These are phyloP conservation scores for Lithobates sylvaticus DNA, from an alignment of 2,797 vertebrate species.

Conservation along the genomic window DNA sequence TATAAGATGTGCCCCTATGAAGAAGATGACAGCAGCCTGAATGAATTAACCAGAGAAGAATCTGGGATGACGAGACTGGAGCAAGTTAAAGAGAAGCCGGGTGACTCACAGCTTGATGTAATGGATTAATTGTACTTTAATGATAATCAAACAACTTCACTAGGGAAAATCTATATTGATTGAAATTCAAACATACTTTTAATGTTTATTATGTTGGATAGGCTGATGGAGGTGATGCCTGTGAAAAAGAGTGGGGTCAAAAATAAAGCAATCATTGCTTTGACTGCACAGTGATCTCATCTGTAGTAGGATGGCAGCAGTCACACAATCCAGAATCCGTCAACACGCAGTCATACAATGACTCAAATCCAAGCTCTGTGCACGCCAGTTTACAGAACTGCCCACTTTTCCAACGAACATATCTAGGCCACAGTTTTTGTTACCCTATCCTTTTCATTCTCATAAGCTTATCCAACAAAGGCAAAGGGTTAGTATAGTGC, in stretches of 20 bases:
- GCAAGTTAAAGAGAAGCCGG: background rate
- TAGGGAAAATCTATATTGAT: slow-evolving; percentile 47
- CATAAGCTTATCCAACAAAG: background rate
- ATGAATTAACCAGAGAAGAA: slow-evolving; percentile 21
- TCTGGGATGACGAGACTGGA: slow-evolving; percentile 24
- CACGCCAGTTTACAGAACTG: background rate
- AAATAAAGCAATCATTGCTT: background rate
- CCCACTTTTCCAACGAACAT: background rate
- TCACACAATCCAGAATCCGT: background rate
- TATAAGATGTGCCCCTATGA: background rate
- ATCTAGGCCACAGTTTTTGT: background rate
- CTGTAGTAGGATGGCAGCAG: background rate
- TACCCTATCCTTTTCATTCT: too few species aligned
- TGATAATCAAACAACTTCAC: slow-evolving; percentile 46
- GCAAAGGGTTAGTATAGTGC: too few species aligned
- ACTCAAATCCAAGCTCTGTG: background rate
- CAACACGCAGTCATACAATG: background rate
- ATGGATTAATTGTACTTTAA: slow-evolving; percentile 41
- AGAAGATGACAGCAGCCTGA: background rate
- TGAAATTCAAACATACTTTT: slow-evolving; percentile 44
- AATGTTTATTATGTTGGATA: slow-evolving; percentile 35
- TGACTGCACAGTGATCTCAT: background rate
- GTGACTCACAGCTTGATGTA: slow-evolving; percentile 21
- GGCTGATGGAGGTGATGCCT: slow-evolving; percentile 22
- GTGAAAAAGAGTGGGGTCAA: background rate